Percentiles rank a stretch among this genome's conserved stretches.
phyloP scores from a whole-genome alignment of 92 coral and sea anemone genomes.

The Phenganax stokvisi region DNA sequence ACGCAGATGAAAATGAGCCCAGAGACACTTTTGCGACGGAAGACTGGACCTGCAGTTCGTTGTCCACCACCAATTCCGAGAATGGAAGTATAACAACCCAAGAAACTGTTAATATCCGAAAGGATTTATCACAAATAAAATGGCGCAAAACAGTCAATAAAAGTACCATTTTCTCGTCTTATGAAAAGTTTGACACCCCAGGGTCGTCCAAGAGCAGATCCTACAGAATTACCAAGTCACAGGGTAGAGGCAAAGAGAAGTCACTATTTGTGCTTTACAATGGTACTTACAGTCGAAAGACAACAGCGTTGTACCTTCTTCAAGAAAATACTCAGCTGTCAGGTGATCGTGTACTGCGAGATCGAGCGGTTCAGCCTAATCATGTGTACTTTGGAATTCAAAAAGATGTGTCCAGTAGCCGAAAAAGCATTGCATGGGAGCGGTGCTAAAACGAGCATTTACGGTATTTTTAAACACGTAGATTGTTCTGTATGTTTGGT shows the following conservation, averaged over 20 bases:
- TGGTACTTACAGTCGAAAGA: background rate
- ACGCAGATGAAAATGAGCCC: background rate
- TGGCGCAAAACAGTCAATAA: background rate
- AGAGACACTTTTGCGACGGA: background rate
- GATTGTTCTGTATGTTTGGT: conserved; percentile 12
- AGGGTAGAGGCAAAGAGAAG: background rate
- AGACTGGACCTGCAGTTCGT: background rate
- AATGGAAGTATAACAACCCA: background rate
- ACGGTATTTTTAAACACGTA: background rate
- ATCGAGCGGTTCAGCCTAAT: background rate
- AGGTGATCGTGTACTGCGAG: too few species aligned
- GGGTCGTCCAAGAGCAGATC: background rate
- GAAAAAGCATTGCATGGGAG: conserved; percentile 9
- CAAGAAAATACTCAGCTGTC: too few species aligned
- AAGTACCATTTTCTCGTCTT: background rate
- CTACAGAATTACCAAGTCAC: background rate
- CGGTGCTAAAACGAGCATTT: too few species aligned
- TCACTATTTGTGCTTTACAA: background rate
- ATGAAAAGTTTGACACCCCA: background rate
- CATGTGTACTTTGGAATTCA: conserved; percentile 8
- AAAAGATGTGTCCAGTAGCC: background rate
- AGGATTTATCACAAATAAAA: too few species aligned
- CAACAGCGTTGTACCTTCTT: background rate
- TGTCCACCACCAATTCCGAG: background rate
- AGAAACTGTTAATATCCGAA: background rate